These are phyloP conservation scores for Galaxea fascicularis DNA, from an alignment of 92 coral and sea anemone species.

Conservation along the genomic window DNA sequence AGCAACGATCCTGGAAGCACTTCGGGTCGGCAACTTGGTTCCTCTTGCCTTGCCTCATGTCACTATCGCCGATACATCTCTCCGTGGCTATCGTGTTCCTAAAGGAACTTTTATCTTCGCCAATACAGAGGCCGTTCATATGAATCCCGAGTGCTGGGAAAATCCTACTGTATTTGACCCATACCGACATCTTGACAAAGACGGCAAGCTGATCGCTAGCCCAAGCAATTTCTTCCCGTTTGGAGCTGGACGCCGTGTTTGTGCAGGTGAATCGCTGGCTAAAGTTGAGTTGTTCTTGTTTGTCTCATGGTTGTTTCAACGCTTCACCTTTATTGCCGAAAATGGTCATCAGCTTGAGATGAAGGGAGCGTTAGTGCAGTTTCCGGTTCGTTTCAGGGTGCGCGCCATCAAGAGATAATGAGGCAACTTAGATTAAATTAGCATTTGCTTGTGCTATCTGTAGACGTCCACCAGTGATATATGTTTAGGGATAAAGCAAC, in stretches of 20 bases:
- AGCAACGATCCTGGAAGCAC: slow-evolving; percentile 44
- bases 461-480: too few species aligned
- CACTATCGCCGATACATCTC: slow-evolving; percentile 40
- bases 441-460: too few species aligned
- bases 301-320: slow-evolving; percentile 62
- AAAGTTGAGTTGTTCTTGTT: slow-evolving; percentile 68
- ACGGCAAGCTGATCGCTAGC: slow-evolving; percentile 43
- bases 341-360: slow-evolving; percentile 57
- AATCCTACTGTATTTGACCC: slow-evolving; percentile 47
- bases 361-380: slow-evolving; percentile 37
- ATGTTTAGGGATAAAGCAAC: too few species aligned
- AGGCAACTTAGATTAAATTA: neutral
- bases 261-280: slow-evolving; percentile 71
- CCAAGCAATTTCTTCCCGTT: slow-evolving; percentile 66
- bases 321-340: slow-evolving; percentile 66
- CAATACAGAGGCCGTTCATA: slow-evolving; percentile 41
- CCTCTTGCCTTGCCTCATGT: slow-evolving; percentile 41
- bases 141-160: slow-evolving; percentile 46
- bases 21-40: slow-evolving; percentile 30
- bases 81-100: slow-evolving; percentile 26
- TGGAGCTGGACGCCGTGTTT: slow-evolving; percentile 72
- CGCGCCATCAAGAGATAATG: slow-evolving; percentile 38
- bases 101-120: slow-evolving; percentile 29
- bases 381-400: slow-evolving; percentile 57
- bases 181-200: slow-evolving; percentile 64